Conservation (phyloP, 2,888 invertebrate species). For the Melanophora roralis region DNA sequence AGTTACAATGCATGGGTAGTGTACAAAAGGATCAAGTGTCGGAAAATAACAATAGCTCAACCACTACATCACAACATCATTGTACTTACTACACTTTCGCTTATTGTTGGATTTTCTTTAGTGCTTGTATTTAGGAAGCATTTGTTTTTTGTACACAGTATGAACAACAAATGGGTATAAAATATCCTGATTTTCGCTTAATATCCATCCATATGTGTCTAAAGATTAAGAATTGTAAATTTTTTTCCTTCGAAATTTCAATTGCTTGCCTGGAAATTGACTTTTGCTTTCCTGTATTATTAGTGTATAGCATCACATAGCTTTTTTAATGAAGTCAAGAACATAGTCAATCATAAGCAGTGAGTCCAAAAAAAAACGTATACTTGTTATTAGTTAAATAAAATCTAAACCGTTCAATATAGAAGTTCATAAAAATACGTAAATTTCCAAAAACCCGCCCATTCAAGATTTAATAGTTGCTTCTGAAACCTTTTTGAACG, state of each 20-base stretch:
- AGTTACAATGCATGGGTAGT: conserved; percentile 14
- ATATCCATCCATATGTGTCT: conserved; percentile 31
- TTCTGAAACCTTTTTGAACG: no score
- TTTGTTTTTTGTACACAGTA: background rate
- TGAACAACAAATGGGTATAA: conserved; percentile 1
- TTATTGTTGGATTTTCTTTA: conserved; percentile 30
- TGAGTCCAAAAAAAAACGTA: no score
- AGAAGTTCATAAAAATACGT: no score
- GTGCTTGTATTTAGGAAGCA: conserved; percentile 19
- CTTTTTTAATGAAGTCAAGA: no score
- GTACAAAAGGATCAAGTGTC: conserved; percentile 50
- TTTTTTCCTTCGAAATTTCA: conserved; percentile 41
- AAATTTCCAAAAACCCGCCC: no score
- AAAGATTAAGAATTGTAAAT: conserved; percentile 43
- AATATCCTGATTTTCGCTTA: conserved; percentile 39
- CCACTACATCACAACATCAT: conserved; percentile 18
- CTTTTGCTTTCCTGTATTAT: no score
- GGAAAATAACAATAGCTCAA: conserved; percentile 33
- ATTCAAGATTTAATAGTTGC: no score
- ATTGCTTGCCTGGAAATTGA: conserved; percentile 7
- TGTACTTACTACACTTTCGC: conserved; percentile 2
- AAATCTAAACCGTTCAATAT: no score
- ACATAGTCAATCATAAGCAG: no score
- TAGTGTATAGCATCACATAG: no score
- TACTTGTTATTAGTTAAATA: no score